These are phyloP conservation scores for Atopsyche davidsoni DNA, from an alignment of 1,140 invertebrate genomes.

Conservation along the genomic window DNA sequence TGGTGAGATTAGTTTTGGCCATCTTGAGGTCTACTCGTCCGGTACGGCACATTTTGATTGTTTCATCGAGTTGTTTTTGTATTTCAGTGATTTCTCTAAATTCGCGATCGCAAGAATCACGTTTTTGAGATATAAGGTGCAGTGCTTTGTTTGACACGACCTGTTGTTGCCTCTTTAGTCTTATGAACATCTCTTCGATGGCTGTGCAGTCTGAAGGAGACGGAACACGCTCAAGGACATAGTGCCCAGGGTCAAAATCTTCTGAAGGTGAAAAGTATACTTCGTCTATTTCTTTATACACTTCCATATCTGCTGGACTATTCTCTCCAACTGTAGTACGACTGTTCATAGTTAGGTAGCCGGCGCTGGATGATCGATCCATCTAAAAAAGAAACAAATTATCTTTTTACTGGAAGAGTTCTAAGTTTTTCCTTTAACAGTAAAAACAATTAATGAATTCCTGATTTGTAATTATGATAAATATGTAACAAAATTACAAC, in stretches of 20 bases:
- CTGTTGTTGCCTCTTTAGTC: conserved; percentile 45
- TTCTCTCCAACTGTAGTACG: conserved; percentile 21
- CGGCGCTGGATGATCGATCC: background rate
- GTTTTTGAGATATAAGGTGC: conserved; percentile 84
- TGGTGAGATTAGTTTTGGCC: conserved; percentile 75
- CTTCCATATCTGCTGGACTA: conserved; percentile 24
- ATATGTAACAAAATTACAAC: too few species aligned
- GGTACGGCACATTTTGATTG: conserved; percentile 62
- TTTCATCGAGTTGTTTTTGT: conserved; percentile 64
- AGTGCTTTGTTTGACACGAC: conserved; percentile 89
- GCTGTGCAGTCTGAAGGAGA: conserved; percentile 36
- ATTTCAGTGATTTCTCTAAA: conserved; percentile 75
- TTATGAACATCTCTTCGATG: conserved; percentile 43
- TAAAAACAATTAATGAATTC: background rate
- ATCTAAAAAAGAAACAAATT: background rate
- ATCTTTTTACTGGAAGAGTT: background rate
- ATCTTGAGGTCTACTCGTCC: conserved; percentile 65
- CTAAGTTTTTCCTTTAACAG: background rate
- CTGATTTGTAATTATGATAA: too few species aligned
- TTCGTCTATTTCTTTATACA: conserved; percentile 27
- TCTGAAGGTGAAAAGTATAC: conserved; percentile 21
- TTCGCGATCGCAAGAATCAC: conserved; percentile 76
- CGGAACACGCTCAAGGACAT: conserved; percentile 39
- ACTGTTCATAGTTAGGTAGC: conserved; percentile 20
- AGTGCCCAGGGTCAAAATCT: conserved; percentile 27